Percentiles rank a stretch among this genome's conserved stretches.
These are phyloP conservation scores for Trachythela sp. DNA, from an alignment of 64 coral and sea anemone species.

Conservation along the genomic window DNA sequence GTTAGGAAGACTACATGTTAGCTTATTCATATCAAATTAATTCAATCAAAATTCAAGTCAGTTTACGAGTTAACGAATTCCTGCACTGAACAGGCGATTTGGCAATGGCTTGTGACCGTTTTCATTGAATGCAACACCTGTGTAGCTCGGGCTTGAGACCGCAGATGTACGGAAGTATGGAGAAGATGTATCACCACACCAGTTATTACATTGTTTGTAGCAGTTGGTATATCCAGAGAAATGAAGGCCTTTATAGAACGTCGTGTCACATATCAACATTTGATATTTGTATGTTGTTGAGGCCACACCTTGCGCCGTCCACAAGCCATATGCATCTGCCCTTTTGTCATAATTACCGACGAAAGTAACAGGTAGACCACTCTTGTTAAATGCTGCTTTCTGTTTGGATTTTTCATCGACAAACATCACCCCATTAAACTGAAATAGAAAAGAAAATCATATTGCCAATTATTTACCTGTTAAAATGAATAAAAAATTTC, in stretches of 20 bases:
- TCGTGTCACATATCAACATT: conserved; percentile 28
- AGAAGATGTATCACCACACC: not conserved
- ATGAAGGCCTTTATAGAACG: conserved; percentile 33
- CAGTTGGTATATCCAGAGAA: conserved; percentile 25
- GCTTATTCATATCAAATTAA: too few species aligned
- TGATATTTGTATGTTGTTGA: not conserved
- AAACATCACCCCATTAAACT: conserved; percentile 44
- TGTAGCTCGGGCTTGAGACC: not conserved
- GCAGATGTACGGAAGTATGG: conserved; percentile 35
- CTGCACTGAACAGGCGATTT: conserved; percentile 8
- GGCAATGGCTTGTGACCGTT: not conserved
- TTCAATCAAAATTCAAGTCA: too few species aligned
- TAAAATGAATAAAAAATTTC: not conserved
- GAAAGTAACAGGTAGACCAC: not conserved
- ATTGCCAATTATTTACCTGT: not conserved
- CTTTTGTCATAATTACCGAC: not conserved
- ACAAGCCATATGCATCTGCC: not conserved
- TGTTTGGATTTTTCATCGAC: conserved; percentile 8
- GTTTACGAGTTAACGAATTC: conserved; percentile 1
- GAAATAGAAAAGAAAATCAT: not conserved
- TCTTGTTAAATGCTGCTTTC: conserved; percentile 13
- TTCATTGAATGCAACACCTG: conserved; percentile 29
- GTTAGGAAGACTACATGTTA: too few species aligned
- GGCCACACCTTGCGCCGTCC: conserved; percentile 34
- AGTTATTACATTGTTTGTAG: not conserved